Evolutionary conservation across 2,888 invertebrate genomes (phyloP), one percentile per base, ranked within the genome.

Genomic region (Lucinisca nassula): DNA sequence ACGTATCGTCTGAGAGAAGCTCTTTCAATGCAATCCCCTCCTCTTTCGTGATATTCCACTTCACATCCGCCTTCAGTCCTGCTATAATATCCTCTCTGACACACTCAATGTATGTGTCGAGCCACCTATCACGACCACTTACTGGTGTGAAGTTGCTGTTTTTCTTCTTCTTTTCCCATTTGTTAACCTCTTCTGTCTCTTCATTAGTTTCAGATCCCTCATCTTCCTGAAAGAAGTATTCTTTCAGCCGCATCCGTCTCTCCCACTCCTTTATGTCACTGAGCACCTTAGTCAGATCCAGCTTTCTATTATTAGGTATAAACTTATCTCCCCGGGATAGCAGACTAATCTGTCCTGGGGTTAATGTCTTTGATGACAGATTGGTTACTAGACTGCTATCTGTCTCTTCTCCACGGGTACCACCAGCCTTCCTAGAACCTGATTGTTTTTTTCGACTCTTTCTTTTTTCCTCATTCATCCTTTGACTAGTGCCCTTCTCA

Each of bases 51-150:
- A 80, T 40, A 72, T 72, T 55, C 6, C 70, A 24, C 45, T 49
- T 80, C 21, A 14, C n/a, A 0, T 24, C 37, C 32, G 12, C 45
- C 35, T 51, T 77, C 58, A 55, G 17, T 6, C n/a, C 30, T 12
- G 27, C 4, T 1, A 67, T 51, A n/a, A 76, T 37, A 24, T 82
- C 76, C 27, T 32, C n/a, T 27, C 67, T 76, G 30, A 76, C 72
- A 2, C 27, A 6, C n/a, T 76, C 49, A n/a, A 76, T 67, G 35
- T 70, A 82, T 27, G 35, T 37, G n/a, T 77, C 67, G 17, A 76
- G 40, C 67, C 70, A 77, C 17, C n/a, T 40, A 76, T 76, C 75
- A 6, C 72, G 32, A 0, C 78, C 76, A 58, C 10, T 58, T 14
- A 55, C 58, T 27, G 70, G 77, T 73, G 76, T 77, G 21, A 61